Conservation (phyloP, 2,888 invertebrate genomes). For the Hypolimnas misippus region DNA sequence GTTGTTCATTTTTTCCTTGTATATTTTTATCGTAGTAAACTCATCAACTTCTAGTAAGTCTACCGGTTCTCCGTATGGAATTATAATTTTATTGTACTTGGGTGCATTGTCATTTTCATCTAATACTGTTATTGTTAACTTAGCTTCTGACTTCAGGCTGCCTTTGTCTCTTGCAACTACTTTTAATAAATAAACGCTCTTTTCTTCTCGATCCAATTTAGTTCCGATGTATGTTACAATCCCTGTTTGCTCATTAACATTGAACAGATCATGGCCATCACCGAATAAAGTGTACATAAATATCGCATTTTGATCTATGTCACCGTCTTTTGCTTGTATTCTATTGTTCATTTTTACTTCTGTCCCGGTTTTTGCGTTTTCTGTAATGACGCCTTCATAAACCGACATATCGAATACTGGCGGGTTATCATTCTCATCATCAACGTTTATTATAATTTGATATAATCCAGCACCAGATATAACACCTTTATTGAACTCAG, state of each 20-base stretch:
- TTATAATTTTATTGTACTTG: slow-evolving; percentile 87
- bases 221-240: slow-evolving; percentile 83
- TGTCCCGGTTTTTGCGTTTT: slow-evolving; percentile 89
- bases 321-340: slow-evolving; percentile 89
- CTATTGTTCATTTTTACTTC: slow-evolving; percentile 88
- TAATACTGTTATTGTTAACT: slow-evolving; percentile 87
- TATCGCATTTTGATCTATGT: slow-evolving; percentile 87
- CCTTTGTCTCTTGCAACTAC: slow-evolving; percentile 91
- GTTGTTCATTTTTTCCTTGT: slow-evolving; percentile 68
- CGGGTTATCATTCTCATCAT: slow-evolving; percentile 94
- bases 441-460: slow-evolving; percentile 91
- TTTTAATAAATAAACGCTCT: slow-evolving; percentile 86
- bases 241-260: slow-evolving; percentile 86
- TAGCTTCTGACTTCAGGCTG: slow-evolving; percentile 89
- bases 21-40: slow-evolving; percentile 74
- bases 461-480: slow-evolving; percentile 89
- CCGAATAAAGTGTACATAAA: slow-evolving; percentile 89
- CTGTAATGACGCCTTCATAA: slow-evolving; percentile 91
- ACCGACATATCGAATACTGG: slow-evolving; percentile 88
- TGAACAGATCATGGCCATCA: slow-evolving; percentile 89
- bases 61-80: slow-evolving; percentile 87
- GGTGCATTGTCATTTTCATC: slow-evolving; percentile 94
- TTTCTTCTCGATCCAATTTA: slow-evolving; percentile 90
- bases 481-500: slow-evolving; percentile 88
- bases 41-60: slow-evolving; percentile 86